phyloP scores from a whole-genome alignment of 2,113 vertebrate genomes.

The Nannospalax galili region DNA sequence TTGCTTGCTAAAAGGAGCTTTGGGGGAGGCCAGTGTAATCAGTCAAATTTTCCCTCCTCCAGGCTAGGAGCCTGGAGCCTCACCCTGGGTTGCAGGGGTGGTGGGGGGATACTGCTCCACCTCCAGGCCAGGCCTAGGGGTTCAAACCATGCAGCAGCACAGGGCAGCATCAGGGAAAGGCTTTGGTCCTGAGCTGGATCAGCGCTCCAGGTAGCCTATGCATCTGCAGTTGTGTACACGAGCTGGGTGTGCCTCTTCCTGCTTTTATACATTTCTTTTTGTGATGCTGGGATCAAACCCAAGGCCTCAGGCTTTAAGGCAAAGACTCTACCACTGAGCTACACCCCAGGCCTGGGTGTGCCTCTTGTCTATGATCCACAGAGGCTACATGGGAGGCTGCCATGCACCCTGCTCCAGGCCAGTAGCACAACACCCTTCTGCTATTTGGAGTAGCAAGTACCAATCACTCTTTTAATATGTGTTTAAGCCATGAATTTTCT shows the following conservation, averaged over 20 bases:
- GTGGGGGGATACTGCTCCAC: neutral
- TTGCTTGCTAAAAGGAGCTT: conserved; percentile 41
- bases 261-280: too few relatives aligned
- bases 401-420: accelerated
- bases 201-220: neutral
- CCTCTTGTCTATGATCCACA: neutral
- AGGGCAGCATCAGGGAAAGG: neutral
- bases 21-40: conserved; percentile 32
- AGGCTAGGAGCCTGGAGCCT: neutral
- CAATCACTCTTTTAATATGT: neutral
- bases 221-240: accelerated
- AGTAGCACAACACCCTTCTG: accelerated
- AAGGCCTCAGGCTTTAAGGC: too few relatives aligned
- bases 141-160: neutral
- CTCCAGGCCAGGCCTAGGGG: neutral
- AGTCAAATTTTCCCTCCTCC: conserved; percentile 48
- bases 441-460: neutral
- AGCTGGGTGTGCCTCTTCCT: neutral
- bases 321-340: too few relatives aligned
- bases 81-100: neutral
- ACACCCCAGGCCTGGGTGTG: neutral
- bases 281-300: too few relatives aligned
- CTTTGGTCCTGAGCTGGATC: neutral
- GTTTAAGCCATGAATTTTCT: neutral
- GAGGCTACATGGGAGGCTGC: accelerated